phyloP scores from a whole-genome alignment of 2,113 vertebrate species.

The Triplophysa tibetana region DNA sequence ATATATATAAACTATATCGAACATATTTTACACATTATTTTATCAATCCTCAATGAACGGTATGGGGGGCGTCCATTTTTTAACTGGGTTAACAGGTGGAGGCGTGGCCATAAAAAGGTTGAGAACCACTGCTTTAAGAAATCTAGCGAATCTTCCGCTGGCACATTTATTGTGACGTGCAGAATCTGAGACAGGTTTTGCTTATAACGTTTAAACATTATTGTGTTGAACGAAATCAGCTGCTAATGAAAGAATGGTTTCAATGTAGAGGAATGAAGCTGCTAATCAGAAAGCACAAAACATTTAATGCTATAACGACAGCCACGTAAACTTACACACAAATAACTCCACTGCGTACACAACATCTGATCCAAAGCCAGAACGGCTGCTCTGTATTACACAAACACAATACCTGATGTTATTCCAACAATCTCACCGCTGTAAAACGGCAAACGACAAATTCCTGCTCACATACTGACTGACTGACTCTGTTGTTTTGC shows the following conservation, averaged over 20 bases:
- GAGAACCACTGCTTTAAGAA: too few relatives aligned
- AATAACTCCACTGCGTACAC: too few relatives aligned
- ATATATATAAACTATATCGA: too few relatives aligned
- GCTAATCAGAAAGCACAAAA: slow-evolving; percentile 18
- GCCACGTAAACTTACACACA: neutral
- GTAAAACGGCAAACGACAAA: neutral
- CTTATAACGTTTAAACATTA: slow-evolving; percentile 13
- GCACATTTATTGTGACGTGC: too few relatives aligned
- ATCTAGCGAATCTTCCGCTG: too few relatives aligned
- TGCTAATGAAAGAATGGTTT: neutral
- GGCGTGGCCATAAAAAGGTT: too few relatives aligned
- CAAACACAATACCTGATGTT: neutral
- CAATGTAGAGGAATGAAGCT: slow-evolving; percentile 12
- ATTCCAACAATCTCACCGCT: neutral
- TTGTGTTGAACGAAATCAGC: slow-evolving; percentile 23
- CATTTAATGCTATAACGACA: slow-evolving; percentile 1
- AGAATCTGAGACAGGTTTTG: neutral
- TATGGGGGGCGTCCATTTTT: too few relatives aligned
- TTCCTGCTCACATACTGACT: neutral
- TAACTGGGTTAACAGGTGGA: too few relatives aligned
- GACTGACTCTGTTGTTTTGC: neutral
- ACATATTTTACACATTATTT: too few relatives aligned
- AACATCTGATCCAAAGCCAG: slow-evolving; percentile 3
- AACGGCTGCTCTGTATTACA: neutral
- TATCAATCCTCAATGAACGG: too few relatives aligned